Evolutionary conservation across 92 coral and sea anemone species (phyloP).

Genomic region (Palythoa grandiflora): DNA sequence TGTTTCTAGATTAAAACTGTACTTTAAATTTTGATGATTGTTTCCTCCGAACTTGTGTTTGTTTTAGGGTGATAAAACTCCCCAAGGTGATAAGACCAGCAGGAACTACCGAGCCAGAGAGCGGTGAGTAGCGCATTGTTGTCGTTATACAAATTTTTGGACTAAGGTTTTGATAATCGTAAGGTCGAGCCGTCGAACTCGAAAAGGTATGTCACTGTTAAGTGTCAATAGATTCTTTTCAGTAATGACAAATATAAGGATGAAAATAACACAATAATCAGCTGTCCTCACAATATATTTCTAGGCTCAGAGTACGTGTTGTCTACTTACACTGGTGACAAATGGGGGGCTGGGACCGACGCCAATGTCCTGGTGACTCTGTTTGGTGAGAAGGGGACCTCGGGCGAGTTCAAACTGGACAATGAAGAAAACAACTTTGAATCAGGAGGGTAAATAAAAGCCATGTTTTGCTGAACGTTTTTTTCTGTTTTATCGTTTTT

Average conservation of each 20-base stretch:
- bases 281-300: neutral
- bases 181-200: too few species aligned
- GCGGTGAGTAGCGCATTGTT: neutral
- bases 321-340: slow-evolving; percentile 74
- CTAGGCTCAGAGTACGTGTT: slow-evolving; percentile 36
- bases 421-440: slow-evolving; percentile 86
- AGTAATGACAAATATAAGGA: too few species aligned
- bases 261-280: too few species aligned
- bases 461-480: neutral
- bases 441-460: slow-evolving; percentile 31
- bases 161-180: too few species aligned
- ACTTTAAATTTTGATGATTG: neutral
- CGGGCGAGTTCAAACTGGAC: slow-evolving; percentile 80
- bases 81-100: slow-evolving; percentile 31
- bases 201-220: too few species aligned
- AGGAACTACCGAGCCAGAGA: slow-evolving; percentile 7
- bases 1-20: neutral
- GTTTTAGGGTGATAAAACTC: slow-evolving; percentile 6
- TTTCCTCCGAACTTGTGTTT: neutral
- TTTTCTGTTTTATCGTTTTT: neutral
- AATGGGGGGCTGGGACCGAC: slow-evolving; percentile 89
- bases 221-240: too few species aligned
- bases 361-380: slow-evolving; percentile 86
- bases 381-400: slow-evolving; percentile 85
- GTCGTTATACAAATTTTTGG: neutral